phyloP scores from a whole-genome alignment of 2,113 vertebrate genomes.

The Clarias batrachus region DNA sequence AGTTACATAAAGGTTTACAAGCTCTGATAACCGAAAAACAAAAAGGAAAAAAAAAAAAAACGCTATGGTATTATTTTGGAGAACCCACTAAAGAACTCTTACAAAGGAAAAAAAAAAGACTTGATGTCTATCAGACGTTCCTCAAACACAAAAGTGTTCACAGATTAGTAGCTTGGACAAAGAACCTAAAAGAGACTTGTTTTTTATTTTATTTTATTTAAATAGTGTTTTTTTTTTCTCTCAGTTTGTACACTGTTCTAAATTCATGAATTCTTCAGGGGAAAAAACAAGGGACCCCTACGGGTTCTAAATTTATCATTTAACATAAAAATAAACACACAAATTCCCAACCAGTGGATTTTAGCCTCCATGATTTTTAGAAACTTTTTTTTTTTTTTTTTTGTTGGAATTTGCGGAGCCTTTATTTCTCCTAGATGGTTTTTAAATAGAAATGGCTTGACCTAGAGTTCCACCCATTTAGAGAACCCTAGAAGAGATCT shows the following conservation, averaged over 20 bases:
- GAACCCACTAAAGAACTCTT: not conserved
- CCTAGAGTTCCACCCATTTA: not conserved
- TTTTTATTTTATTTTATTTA: not conserved
- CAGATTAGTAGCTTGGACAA: not conserved
- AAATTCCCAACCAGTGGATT: not conserved
- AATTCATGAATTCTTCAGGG: not conserved
- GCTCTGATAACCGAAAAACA: not conserved
- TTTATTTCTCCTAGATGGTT: not conserved
- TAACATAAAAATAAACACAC: no score
- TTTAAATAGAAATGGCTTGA: not conserved
- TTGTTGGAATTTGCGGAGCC: not conserved
- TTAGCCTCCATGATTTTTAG: not conserved
- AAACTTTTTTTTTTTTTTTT: not conserved
- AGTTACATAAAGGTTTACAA: not conserved
- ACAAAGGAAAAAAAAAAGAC: not conserved
- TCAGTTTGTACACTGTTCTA: not conserved
- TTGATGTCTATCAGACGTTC: not conserved
- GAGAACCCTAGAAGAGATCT: not conserved
- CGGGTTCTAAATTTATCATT: not conserved
- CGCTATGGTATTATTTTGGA: not conserved
- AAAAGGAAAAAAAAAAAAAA: not conserved
- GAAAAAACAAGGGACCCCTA: not conserved
- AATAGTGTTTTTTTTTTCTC: not conserved
- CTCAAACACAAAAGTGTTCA: not conserved
- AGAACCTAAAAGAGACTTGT: not conserved